Percentiles rank a stretch among this genome's conserved stretches.
These are phyloP conservation scores for Brachyalestes nurse DNA, from an alignment of 2,797 vertebrate species.

Conservation along the genomic window DNA sequence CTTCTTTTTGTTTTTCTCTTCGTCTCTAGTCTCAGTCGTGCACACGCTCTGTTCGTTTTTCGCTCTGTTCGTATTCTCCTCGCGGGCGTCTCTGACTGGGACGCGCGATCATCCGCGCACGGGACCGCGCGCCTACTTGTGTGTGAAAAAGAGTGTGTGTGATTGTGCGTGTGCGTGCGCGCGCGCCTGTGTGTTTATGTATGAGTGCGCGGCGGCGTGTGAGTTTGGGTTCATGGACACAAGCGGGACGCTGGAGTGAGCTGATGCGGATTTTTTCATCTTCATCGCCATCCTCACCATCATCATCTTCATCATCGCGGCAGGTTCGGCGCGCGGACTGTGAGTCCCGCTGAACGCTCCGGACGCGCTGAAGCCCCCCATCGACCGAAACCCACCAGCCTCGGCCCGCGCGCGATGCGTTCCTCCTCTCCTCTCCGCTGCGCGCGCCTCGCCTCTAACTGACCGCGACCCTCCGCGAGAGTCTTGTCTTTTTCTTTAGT, in stretches of 20 bases:
- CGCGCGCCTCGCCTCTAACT: background rate
- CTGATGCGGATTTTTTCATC: conserved; percentile 8
- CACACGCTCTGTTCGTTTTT: too few species aligned
- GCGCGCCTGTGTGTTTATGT: conserved; percentile 12
- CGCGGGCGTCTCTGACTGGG: too few species aligned
- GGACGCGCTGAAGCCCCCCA: background rate
- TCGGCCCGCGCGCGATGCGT: background rate
- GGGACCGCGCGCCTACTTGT: conserved; percentile 1
- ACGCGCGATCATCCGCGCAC: background rate
- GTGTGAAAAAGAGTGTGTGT: background rate
- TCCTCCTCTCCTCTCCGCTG: background rate
- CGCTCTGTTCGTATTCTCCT: background rate
- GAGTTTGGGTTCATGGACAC: conserved; percentile 4
- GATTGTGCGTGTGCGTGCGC: background rate
- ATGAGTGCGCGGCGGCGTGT: background rate
- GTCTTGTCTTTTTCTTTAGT: background rate
- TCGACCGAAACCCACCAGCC: background rate
- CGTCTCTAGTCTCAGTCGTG: background rate
- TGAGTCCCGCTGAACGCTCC: background rate
- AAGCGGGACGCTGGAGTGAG: conserved; percentile 1
- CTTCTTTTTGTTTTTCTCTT: background rate
- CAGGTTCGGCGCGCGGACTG: background rate
- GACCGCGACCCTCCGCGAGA: background rate
- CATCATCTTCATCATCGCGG: background rate
- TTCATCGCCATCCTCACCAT: background rate